Evolutionary conservation across 2,113 vertebrate genomes (phyloP).

Genomic region (Patagioenas fasciata): DNA sequence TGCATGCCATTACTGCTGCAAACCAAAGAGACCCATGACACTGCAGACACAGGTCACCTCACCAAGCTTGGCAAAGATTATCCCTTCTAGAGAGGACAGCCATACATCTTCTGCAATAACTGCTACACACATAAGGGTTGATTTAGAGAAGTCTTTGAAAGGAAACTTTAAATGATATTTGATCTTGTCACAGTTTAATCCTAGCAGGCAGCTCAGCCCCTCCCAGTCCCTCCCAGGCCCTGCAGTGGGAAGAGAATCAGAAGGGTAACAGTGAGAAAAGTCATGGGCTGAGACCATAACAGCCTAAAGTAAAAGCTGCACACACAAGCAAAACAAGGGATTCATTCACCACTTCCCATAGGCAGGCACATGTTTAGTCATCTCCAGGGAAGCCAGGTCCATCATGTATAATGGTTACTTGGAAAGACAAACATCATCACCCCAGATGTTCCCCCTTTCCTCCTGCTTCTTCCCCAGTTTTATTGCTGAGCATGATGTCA

Average conservation of each 20-base stretch:
- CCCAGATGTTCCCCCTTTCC: accelerated
- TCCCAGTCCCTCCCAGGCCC: not conserved
- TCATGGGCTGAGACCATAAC: not conserved
- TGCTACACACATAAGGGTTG: not conserved
- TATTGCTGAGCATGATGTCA: not conserved
- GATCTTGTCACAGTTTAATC: not conserved
- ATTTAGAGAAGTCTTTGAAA: not conserved
- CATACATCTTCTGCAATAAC: not conserved
- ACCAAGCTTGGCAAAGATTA: not conserved
- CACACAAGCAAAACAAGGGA: not conserved
- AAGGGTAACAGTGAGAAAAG: not conserved
- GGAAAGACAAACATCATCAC: not conserved
- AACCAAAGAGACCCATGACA: not conserved
- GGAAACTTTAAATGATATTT: not conserved
- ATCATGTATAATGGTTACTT: accelerated
- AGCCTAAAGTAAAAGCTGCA: not conserved
- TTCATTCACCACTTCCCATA: not conserved
- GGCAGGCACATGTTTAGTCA: not conserved
- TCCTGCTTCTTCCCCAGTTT: not conserved
- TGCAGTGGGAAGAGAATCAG: not conserved
- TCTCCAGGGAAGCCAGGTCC: not conserved
- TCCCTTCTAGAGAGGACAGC: not conserved
- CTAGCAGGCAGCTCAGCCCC: not conserved
- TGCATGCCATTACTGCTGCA: not conserved
- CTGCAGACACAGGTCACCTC: not conserved